Conservation (phyloP, 2,797 vertebrate genomes). For the Pempheris klunzingeri region DNA sequence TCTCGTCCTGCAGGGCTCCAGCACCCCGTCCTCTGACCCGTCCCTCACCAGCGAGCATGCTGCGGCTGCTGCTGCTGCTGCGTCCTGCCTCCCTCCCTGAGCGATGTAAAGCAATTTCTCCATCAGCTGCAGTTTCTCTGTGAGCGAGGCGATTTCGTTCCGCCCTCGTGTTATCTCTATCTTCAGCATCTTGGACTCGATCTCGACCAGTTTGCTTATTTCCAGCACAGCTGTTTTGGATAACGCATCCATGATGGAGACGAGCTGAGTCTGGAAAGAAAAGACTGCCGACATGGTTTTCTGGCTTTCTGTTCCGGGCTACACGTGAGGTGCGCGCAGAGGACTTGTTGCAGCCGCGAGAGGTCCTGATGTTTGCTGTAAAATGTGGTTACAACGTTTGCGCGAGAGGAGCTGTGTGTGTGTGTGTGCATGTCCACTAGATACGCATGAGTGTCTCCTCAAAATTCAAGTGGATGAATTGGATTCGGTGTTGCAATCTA, state of each 20-base stretch:
- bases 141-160: constrained; percentile 80
- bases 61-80: constrained; percentile 37
- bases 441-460: not conserved
- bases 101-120: constrained; percentile 80
- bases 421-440: constrained; percentile 20
- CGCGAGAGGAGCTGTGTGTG: not conserved
- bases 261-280: constrained; percentile 84
- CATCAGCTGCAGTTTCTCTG: constrained; percentile 84
- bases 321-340: not conserved
- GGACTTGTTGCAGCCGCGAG: not conserved
- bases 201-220: constrained; percentile 86
- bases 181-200: constrained; percentile 83
- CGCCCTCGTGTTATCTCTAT: constrained; percentile 83
- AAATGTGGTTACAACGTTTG: constrained; percentile 17
- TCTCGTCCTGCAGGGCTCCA: constrained; percentile 55
- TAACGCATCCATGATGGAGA: constrained; percentile 84
- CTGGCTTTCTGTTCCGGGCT: no score
- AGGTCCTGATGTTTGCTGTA: not conserved
- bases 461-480: constrained; percentile 35
- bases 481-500: constrained; percentile 56
- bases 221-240: constrained; percentile 83
- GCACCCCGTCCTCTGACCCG: constrained; percentile 19
- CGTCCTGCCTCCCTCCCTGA: constrained; percentile 71
- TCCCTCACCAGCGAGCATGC: constrained; percentile 42
- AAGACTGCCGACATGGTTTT: constrained; percentile 78